Percentiles rank a stretch among this genome's conserved stretches.
Evolutionary conservation across 2,113 vertebrate genomes (phyloP).

Genomic region (Cryptotis parvus): DNA sequence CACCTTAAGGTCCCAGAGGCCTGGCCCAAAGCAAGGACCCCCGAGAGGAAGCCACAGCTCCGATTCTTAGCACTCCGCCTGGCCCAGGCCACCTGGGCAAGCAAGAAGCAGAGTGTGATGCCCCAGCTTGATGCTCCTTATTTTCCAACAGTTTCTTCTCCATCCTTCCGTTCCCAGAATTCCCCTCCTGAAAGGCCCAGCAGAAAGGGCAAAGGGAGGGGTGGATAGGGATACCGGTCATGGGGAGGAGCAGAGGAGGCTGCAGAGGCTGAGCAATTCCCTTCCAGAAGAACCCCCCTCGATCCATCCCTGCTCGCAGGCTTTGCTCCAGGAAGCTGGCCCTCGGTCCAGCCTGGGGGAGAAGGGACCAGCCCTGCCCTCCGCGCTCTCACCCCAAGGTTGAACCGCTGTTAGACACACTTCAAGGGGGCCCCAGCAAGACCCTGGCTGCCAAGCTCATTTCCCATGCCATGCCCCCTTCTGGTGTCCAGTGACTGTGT

Average conservation of each 20-base stretch:
- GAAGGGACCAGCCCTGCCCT: background rate
- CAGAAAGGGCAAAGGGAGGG: background rate
- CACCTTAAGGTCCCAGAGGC: background rate
- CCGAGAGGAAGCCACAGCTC: background rate
- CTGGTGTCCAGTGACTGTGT: background rate
- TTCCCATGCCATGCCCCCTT: background rate
- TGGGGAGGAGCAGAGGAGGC: fast-evolving
- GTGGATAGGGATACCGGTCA: background rate
- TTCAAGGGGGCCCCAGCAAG: too few relatives aligned
- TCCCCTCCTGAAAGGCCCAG: background rate
- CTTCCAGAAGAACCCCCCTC: background rate
- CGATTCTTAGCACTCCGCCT: background rate
- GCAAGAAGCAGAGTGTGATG: background rate
- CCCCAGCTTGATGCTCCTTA: background rate
- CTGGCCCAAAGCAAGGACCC: background rate
- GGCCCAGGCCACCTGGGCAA: background rate
- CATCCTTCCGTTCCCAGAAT: background rate
- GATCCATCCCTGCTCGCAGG: background rate
- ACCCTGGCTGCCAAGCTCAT: background rate
- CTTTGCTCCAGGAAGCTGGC: background rate
- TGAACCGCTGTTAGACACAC: conserved; percentile 7
- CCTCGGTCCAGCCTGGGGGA: background rate
- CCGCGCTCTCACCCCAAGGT: background rate
- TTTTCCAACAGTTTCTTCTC: background rate
- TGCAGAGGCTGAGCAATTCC: background rate